Conservation (phyloP, 2,113 vertebrate genomes). For the Sialia sialis region DNA sequence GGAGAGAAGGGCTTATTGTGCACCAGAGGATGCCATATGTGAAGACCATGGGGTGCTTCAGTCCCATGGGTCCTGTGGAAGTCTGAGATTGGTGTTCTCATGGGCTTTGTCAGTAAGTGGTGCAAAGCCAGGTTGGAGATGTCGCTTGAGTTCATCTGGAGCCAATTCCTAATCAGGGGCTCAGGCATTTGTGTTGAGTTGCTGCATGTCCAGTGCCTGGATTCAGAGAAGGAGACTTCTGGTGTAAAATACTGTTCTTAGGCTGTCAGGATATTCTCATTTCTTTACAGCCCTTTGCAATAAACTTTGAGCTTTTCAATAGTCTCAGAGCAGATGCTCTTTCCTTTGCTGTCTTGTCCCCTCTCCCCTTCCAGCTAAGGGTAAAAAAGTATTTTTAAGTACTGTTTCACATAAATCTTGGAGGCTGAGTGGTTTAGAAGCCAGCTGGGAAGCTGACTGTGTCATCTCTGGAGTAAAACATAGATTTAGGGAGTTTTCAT, state of each 20-base stretch:
- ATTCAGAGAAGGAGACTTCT: neutral
- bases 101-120: neutral
- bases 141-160: neutral
- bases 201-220: rapidly evolving
- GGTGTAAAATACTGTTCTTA: neutral
- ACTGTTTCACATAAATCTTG: neutral
- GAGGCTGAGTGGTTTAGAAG: conserved; percentile 16
- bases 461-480: conserved; percentile 27
- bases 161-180: neutral
- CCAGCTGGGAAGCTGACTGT: conserved; percentile 40
- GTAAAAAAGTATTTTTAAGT: conserved; percentile 6
- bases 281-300: neutral
- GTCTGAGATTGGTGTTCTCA: neutral
- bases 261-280: neutral
- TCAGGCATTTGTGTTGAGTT: rapidly evolving
- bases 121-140: neutral
- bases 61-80: neutral
- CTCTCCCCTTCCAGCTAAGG: neutral
- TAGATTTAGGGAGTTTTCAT: neutral
- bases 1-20: neutral
- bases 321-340: neutral
- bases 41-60: neutral
- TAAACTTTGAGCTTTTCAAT: neutral
- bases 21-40: rapidly evolving
- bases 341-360: neutral